Percentiles rank a stretch among this genome's conserved stretches.
Conservation (phyloP, 2,888 invertebrate species). For the Willowsia nigromaculata region DNA sequence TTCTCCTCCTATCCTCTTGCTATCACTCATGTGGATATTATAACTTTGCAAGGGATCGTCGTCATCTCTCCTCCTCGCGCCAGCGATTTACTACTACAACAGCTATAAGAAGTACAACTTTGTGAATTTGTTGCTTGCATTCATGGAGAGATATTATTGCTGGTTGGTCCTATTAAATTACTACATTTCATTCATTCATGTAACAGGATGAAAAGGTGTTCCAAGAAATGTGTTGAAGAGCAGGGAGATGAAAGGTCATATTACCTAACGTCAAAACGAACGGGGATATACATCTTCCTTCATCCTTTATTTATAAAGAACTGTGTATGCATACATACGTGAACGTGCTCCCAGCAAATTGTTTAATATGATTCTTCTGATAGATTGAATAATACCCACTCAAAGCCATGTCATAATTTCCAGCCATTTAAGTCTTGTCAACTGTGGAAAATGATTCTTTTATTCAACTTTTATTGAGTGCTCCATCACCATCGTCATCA, state of each 20-base stretch:
- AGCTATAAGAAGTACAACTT: not conserved
- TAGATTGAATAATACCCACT: slow-evolving; percentile 63
- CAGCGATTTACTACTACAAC: not conserved
- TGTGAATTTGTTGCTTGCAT: slow-evolving; percentile 54
- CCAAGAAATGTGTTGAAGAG: slow-evolving; percentile 44
- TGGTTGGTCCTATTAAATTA: slow-evolving; percentile 45
- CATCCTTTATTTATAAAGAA: not conserved
- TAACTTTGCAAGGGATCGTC: not conserved
- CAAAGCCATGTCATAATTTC: slow-evolving; percentile 68
- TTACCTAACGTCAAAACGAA: not conserved
- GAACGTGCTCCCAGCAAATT: slow-evolving; percentile 48
- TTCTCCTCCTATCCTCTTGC: slow-evolving; percentile 30
- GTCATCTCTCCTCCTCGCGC: slow-evolving; percentile 4
- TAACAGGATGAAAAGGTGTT: slow-evolving; percentile 58
- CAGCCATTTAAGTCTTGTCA: slow-evolving; percentile 68
- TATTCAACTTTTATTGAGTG: slow-evolving; percentile 64
- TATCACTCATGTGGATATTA: slow-evolving; percentile 51
- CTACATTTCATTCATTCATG: slow-evolving; percentile 55
- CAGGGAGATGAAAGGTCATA: slow-evolving; percentile 59
- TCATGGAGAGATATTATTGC: slow-evolving; percentile 26
- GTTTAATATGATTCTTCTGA: slow-evolving; percentile 59
- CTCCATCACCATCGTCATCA: slow-evolving; percentile 44
- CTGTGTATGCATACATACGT: slow-evolving; percentile 8
- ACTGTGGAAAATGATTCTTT: slow-evolving; percentile 69
- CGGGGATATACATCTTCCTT: not conserved